These are phyloP conservation scores for Melitaea cinxia DNA, from an alignment of 1,140 invertebrate genomes.

Conservation along the genomic window DNA sequence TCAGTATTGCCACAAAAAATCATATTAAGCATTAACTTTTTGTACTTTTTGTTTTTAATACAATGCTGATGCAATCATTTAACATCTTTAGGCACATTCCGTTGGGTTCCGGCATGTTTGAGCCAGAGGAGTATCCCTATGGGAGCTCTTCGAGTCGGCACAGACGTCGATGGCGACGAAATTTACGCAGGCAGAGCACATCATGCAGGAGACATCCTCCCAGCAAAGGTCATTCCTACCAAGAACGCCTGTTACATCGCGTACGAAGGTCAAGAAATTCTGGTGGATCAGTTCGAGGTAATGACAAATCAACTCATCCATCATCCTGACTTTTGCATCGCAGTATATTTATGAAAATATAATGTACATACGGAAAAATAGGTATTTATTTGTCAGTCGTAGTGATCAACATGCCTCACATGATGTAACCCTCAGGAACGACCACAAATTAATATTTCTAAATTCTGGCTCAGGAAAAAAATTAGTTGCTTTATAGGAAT, in stretches of 20 bases:
- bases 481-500: no score
- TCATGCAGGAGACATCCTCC: slow-evolving; percentile 87
- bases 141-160: slow-evolving; percentile 86
- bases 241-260: slow-evolving; percentile 85
- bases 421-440: no score
- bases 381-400: no score
- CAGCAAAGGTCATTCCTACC: slow-evolving; percentile 88
- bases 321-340: no score
- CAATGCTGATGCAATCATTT: neutral
- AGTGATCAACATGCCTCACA: no score
- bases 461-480: no score
- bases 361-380: no score
- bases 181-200: slow-evolving; percentile 89
- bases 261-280: slow-evolving; percentile 84
- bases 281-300: slow-evolving; percentile 86
- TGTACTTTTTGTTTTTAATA: neutral
- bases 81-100: slow-evolving; percentile 67
- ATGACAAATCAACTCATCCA: slow-evolving; percentile 1
- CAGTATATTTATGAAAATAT: no score
- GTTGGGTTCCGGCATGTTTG: slow-evolving; percentile 75
- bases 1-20: neutral
- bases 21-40: neutral
- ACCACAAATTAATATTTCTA: no score
- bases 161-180: slow-evolving; percentile 86
- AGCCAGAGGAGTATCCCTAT: slow-evolving; percentile 74